Conservation (phyloP, 2,888 invertebrate species). For the Drosophila nr. fundita region DNA sequence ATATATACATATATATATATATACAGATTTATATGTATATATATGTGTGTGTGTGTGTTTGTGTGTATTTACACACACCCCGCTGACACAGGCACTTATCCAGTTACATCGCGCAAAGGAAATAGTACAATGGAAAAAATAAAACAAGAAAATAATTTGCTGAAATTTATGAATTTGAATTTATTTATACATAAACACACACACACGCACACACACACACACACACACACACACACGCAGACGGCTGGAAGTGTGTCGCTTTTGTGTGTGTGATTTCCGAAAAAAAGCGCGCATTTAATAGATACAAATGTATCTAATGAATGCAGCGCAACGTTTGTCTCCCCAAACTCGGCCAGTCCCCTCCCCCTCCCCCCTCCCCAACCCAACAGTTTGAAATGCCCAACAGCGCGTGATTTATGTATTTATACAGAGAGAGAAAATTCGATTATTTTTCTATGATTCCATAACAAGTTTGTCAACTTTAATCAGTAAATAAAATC, state of each 20-base stretch:
- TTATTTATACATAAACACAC: slow-evolving; percentile 49
- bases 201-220: slow-evolving; percentile 12
- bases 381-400: slow-evolving; percentile 1
- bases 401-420: slow-evolving; percentile 38
- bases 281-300: slow-evolving; percentile 59
- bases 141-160: slow-evolving; percentile 45
- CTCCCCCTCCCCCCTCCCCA: not conserved
- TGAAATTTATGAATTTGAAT: slow-evolving; percentile 66
- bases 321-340: slow-evolving; percentile 55
- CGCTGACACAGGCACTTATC: slow-evolving; percentile 50
- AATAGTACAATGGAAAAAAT: slow-evolving; percentile 42
- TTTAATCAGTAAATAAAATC: not conserved
- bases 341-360: not conserved
- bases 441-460: not conserved
- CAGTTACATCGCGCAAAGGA: slow-evolving; percentile 62
- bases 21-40: not conserved
- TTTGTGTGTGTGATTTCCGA: slow-evolving; percentile 41
- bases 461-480: not conserved
- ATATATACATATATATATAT: too few species aligned
- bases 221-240: not conserved
- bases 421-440: slow-evolving; percentile 1
- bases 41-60: slow-evolving; percentile 1
- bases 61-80: slow-evolving; percentile 17
- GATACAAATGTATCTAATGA: slow-evolving; percentile 68
- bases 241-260: slow-evolving; percentile 8